These are phyloP conservation scores for Drosophila elegans DNA, from an alignment of 1,140 invertebrate genomes.

Conservation along the genomic window DNA sequence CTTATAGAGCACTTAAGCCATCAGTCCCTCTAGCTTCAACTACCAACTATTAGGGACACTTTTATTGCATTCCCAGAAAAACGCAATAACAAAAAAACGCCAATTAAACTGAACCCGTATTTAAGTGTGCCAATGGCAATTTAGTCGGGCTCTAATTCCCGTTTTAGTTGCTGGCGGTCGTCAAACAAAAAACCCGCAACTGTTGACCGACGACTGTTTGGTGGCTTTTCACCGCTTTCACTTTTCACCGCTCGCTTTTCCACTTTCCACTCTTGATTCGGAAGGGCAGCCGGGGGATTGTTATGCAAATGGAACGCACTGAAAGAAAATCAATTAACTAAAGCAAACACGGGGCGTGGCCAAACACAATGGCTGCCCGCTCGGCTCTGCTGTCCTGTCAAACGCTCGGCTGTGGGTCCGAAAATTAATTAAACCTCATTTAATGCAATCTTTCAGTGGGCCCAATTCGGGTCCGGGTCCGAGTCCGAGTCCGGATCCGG, in stretches of 20 bases:
- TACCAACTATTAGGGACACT: constrained; percentile 20
- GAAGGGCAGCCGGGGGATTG: constrained; percentile 44
- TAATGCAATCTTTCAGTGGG: constrained; percentile 57
- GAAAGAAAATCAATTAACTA: constrained; percentile 82
- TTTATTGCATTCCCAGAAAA: constrained; percentile 26
- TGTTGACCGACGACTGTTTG: constrained; percentile 40
- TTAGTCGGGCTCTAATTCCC: constrained; percentile 37
- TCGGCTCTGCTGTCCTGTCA: constrained; percentile 37
- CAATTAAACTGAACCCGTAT: constrained; percentile 49
- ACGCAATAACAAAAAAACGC: constrained; percentile 2
- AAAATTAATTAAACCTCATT: constrained; percentile 81
- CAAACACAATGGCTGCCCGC: constrained; percentile 35
- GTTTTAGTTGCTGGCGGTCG: constrained; percentile 27
- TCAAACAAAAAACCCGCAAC: constrained; percentile 44
- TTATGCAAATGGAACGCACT: constrained; percentile 75
- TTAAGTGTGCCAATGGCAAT: constrained; percentile 49
- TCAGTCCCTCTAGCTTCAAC: not conserved
- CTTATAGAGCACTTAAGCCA: constrained; percentile 19
- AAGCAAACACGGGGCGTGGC: constrained; percentile 61
- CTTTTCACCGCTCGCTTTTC: constrained; percentile 27
- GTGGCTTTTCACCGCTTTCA: constrained; percentile 40
- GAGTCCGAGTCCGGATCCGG: not conserved
- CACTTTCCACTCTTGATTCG: constrained; percentile 12
- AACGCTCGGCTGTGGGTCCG: constrained; percentile 34
- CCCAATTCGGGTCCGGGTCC: constrained; percentile 17